These are phyloP conservation scores for Pinctada fucata DNA, from an alignment of 2,888 invertebrate species.

Conservation along the genomic window DNA sequence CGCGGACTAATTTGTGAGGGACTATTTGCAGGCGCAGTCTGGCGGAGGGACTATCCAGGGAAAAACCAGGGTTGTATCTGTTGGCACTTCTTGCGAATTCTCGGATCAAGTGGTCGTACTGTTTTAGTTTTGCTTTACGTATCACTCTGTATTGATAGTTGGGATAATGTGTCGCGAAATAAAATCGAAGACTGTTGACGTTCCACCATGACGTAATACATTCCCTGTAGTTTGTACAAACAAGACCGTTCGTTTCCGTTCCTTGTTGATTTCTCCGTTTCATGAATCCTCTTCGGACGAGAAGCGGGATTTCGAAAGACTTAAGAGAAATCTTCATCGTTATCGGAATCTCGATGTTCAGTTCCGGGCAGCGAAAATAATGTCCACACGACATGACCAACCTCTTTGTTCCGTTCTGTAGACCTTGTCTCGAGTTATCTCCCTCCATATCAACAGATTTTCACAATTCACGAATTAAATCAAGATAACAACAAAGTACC, in stretches of 20 bases:
- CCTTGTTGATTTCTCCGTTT: not conserved
- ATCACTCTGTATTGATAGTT: conserved; percentile 18
- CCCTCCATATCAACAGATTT: too few species aligned
- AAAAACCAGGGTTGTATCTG: not conserved
- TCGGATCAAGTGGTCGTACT: conserved; percentile 11
- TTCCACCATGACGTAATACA: conserved; percentile 23
- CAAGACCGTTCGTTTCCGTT: not conserved
- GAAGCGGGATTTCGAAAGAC: conserved; percentile 2
- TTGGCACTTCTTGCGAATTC: conserved; percentile 10
- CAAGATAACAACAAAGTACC: too few species aligned
- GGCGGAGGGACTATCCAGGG: not conserved
- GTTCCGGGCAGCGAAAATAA: not conserved
- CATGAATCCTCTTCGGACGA: not conserved
- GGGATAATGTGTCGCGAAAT: conserved; percentile 25
- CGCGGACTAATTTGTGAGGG: not conserved
- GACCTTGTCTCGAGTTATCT: too few species aligned
- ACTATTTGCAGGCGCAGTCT: not conserved
- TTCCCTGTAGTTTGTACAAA: not conserved
- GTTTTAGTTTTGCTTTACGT: conserved; percentile 11
- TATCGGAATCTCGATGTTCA: conserved; percentile 10
- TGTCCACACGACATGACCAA: conserved; percentile 10
- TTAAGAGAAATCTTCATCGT: conserved; percentile 6
- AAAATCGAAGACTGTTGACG: conserved; percentile 19
- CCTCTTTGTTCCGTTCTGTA: not conserved
- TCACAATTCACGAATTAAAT: too few species aligned